A percentile compares a stretch with the other conserved stretches of the same genome.
phyloP scores from a whole-genome alignment of 1,140 invertebrate genomes.

The Asobara japonica region DNA sequence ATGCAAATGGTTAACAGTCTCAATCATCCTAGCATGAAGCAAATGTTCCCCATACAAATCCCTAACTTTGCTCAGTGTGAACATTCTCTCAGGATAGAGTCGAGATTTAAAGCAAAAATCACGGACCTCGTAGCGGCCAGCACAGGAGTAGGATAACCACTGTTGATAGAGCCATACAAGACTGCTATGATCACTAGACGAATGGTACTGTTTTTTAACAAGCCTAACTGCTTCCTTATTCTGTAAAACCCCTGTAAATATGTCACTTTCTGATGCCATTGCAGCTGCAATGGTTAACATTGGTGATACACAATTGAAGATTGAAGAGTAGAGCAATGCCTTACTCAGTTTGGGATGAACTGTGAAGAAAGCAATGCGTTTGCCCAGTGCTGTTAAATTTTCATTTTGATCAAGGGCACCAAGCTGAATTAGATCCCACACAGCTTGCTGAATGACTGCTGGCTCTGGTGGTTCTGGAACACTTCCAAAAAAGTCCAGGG shows the following conservation, averaged over 20 bases:
- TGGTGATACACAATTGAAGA: constrained; percentile 66
- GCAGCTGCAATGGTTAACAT: constrained; percentile 54
- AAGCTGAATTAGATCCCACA: constrained; percentile 67
- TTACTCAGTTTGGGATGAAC: constrained; percentile 69
- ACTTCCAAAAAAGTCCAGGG: constrained; percentile 65
- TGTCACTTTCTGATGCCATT: constrained; percentile 48
- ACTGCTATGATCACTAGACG: constrained; percentile 69
- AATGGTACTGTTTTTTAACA: constrained; percentile 64
- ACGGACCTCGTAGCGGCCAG: constrained; percentile 40
- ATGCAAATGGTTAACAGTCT: constrained; percentile 37
- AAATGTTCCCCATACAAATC: constrained; percentile 48
- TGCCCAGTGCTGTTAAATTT: constrained; percentile 70
- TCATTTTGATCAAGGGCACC: constrained; percentile 68
- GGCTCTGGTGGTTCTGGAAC: constrained; percentile 69
- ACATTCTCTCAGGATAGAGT: constrained; percentile 61
- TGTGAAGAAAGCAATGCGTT: constrained; percentile 64
- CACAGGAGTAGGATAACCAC: constrained; percentile 52
- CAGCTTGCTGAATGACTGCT: constrained; percentile 62
- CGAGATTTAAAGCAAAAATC: constrained; percentile 56
- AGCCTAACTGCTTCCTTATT: constrained; percentile 56
- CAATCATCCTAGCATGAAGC: neutral
- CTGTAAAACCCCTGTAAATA: constrained; percentile 49
- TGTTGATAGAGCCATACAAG: constrained; percentile 65
- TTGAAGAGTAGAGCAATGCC: constrained; percentile 66
- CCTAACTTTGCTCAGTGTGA: constrained; percentile 59